Evolutionary conservation across 2,888 invertebrate genomes (phyloP).

Genomic region (Drosophila koepferae): DNA sequence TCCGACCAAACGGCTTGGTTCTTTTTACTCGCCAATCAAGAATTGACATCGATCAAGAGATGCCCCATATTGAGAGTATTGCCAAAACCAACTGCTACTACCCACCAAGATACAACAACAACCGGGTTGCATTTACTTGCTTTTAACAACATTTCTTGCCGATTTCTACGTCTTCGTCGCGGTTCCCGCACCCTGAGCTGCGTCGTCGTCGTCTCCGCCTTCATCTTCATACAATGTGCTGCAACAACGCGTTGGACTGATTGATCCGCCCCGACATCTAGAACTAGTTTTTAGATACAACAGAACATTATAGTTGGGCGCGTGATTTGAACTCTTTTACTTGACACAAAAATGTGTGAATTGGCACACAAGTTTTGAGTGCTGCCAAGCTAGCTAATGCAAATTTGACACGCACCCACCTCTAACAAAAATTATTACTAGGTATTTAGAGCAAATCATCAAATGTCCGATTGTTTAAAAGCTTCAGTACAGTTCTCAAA

Average conservation of each 20-base stretch:
- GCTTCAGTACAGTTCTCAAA: neutral
- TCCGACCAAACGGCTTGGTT: conserved; percentile 60
- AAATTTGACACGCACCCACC: neutral
- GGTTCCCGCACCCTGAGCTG: conserved; percentile 28
- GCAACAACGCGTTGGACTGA: conserved; percentile 42
- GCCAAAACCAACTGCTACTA: conserved; percentile 43
- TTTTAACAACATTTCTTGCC: conserved; percentile 50
- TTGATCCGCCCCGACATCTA: conserved; percentile 19
- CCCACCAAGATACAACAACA: conserved; percentile 48
- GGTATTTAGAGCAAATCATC: neutral
- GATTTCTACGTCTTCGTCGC: conserved; percentile 40
- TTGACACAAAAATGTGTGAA: neutral
- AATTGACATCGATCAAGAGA: conserved; percentile 64
- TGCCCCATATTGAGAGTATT: conserved; percentile 59
- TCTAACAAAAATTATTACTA: conserved; percentile 14
- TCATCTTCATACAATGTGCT: conserved; percentile 35
- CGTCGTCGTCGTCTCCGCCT: conserved; percentile 35
- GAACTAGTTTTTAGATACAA: conserved; percentile 18
- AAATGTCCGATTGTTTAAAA: conserved; percentile 9
- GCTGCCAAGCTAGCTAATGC: neutral
- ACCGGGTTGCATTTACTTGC: conserved; percentile 52
- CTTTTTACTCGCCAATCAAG: conserved; percentile 49
- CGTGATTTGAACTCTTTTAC: neutral
- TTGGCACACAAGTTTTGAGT: neutral
- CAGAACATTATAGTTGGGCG: conserved; percentile 11